Conservation (phyloP, 2,888 invertebrate species). For the Chironomus riparius region DNA sequence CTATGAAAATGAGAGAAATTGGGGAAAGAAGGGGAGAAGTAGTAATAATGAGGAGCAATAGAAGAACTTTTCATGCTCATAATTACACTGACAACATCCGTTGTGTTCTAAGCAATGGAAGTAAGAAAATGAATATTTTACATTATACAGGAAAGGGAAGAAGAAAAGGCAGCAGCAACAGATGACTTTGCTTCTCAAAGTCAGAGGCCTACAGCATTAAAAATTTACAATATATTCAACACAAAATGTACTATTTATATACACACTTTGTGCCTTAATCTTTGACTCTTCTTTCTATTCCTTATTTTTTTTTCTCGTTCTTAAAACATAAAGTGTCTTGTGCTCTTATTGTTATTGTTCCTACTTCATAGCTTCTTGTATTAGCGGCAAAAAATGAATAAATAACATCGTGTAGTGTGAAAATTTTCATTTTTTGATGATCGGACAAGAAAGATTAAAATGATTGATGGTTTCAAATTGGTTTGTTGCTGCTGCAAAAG, state of each 20-base stretch:
- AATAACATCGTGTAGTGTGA: neutral
- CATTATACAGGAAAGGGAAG: neutral
- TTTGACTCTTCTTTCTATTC: neutral
- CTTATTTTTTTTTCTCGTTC: too few species aligned
- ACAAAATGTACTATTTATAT: neutral
- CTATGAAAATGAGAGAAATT: neutral
- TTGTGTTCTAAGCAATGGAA: neutral
- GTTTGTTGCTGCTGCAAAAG: neutral
- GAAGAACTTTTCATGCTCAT: neutral
- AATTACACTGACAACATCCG: neutral
- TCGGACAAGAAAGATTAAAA: neutral
- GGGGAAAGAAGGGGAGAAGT: neutral
- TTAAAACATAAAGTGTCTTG: neutral
- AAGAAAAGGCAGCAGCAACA: neutral
- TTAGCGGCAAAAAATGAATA: neutral
- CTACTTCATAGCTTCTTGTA: neutral
- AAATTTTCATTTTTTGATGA: neutral
- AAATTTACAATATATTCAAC: neutral
- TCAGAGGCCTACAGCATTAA: neutral
- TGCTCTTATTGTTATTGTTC: neutral
- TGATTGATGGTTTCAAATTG: conserved; percentile 12
- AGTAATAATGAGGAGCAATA: neutral
- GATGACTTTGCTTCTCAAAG: neutral
- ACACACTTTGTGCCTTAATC: neutral
- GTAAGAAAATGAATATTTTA: neutral